phyloP scores from a whole-genome alignment of 2,797 vertebrate genomes.

The Bradypus variegatus region DNA sequence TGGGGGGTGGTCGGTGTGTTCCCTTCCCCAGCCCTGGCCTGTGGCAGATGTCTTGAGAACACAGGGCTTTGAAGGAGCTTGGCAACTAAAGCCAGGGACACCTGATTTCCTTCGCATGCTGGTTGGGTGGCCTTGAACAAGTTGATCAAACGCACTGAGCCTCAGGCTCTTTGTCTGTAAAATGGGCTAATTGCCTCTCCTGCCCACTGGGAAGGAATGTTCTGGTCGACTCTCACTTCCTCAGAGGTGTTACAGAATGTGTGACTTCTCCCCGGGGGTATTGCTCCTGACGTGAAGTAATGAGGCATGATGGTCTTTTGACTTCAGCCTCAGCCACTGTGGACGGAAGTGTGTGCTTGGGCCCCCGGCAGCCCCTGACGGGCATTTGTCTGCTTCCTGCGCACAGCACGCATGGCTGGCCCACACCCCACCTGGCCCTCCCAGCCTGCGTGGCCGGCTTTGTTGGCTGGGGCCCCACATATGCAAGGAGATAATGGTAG shows the following conservation, averaged over 20 bases:
- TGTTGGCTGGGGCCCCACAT: not conserved
- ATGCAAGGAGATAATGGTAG: not conserved
- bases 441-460: not conserved
- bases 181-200: constrained; percentile 8
- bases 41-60: not conserved
- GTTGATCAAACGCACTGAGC: not conserved
- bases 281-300: not conserved
- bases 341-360: not conserved
- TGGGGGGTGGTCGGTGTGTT: not conserved
- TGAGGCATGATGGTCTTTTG: not conserved
- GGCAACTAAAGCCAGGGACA: not conserved
- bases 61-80: not conserved
- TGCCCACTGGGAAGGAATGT: not conserved
- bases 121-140: not conserved
- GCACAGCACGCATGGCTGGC: not conserved
- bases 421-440: rapidly evolving
- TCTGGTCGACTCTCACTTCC: not conserved
- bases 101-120: not conserved
- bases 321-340: not conserved
- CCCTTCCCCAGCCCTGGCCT: not conserved
- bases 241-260: not conserved
- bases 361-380: not conserved
- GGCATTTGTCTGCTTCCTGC: not conserved
- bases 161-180: not conserved
- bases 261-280: not conserved